Percentiles rank a stretch among this genome's conserved stretches.
phyloP scores from a whole-genome alignment of 2,797 vertebrate species.

The Pipistrellus nathusii region DNA sequence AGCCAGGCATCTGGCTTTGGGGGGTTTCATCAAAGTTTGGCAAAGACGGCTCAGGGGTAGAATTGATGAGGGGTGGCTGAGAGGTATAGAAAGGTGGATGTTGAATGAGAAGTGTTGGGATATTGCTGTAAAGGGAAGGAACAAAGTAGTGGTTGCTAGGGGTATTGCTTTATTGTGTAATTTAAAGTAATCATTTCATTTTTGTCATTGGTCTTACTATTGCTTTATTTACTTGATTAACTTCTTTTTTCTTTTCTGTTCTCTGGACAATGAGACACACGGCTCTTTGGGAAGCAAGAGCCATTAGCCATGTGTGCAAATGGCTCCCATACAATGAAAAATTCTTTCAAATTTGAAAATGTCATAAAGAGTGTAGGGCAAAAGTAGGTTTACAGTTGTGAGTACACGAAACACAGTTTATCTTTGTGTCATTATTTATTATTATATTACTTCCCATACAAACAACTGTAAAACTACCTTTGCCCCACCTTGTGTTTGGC shows the following conservation, averaged over 20 bases:
- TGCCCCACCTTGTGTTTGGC: neutral
- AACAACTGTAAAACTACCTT: neutral
- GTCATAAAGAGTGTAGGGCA: neutral
- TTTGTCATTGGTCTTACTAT: neutral
- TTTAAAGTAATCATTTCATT: neutral
- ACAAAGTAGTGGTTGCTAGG: neutral
- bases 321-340: neutral
- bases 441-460: neutral
- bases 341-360: conserved; percentile 25
- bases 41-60: neutral
- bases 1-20: neutral
- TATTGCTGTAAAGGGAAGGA: neutral
- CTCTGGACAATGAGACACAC: too few relatives aligned
- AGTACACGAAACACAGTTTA: neutral
- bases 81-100: neutral
- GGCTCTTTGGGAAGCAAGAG: too few relatives aligned
- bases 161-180: neutral
- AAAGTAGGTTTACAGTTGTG: neutral
- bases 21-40: neutral
- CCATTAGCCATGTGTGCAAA: neutral
- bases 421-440: neutral
- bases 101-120: neutral
- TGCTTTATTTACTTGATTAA: neutral
- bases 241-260: neutral
- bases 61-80: neutral